A percentile compares a stretch with the other conserved stretches of the same genome.
Conservation (phyloP, 2,797 vertebrate genomes). For the Iguana delicatissima region DNA sequence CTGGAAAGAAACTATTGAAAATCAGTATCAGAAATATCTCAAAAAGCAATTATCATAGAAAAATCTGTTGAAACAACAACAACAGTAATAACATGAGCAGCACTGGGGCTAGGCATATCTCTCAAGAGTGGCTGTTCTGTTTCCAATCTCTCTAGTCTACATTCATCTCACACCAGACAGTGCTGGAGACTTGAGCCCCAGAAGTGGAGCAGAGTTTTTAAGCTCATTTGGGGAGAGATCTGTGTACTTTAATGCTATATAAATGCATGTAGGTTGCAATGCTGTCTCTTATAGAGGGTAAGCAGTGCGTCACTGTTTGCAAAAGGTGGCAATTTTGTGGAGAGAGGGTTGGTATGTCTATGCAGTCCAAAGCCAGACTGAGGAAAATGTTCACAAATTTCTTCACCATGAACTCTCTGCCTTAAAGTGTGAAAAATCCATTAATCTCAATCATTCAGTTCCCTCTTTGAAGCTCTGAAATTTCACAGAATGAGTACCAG, state of each 20-base stretch:
- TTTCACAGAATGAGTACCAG: background rate
- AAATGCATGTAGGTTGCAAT: background rate
- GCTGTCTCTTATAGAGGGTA: background rate
- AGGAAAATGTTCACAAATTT: background rate
- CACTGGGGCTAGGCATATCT: background rate
- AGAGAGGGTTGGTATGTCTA: background rate
- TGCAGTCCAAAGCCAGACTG: background rate
- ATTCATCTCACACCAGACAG: background rate
- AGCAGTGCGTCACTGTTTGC: background rate
- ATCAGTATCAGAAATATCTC: background rate
- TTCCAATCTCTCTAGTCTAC: background rate
- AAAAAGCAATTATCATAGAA: background rate
- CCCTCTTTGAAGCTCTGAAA: background rate
- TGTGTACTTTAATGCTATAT: background rate
- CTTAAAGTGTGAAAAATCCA: constrained; percentile 10
- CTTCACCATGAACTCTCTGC: background rate
- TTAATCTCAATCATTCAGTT: constrained; percentile 5
- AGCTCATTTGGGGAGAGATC: too few species aligned
- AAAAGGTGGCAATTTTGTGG: background rate
- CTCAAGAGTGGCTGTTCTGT: background rate
- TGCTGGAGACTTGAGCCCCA: background rate
- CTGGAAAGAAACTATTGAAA: background rate
- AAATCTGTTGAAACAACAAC: background rate
- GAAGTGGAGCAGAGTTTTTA: background rate
- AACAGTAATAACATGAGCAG: too few species aligned